Evolutionary conservation across 2,888 invertebrate species (phyloP), one percentile per base, ranked within the genome.

Genomic region (Aleiodes alternator): DNA sequence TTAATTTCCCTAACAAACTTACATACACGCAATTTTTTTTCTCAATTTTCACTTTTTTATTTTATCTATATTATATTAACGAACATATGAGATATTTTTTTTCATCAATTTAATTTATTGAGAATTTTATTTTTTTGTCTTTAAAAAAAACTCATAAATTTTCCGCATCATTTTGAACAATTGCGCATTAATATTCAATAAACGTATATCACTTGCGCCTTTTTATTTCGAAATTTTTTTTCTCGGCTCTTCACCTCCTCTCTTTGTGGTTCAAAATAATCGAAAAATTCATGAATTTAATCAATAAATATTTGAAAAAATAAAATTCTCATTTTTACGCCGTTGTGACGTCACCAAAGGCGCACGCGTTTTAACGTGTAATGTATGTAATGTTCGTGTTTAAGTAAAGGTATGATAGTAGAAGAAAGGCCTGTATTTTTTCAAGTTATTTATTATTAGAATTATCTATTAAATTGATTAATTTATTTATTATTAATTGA

Each of bases 21-120:
- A 34, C 1, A 34, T 34, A 4, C 34, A 34, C 34, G 34, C 34
- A 34, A 34, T 61, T 61, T 7, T 16, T 34, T 14, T 38, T 8
- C 43, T 43, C 61, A 64, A 6, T 43, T n/a, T n/a, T 51, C 34
- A 29, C 50, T 66, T 29, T 50, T 29, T 29, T 16, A 50, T 12
- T 29, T 50, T 29, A 50, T 66, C 29, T 48, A 48, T 66, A 66
- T 66, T 29, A 73, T 74, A 75, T 74, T 57, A 76, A 77, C 68
- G 73, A 76, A 79, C 72, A 75, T 73, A 69, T 70, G 70, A 72
- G 74, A 76, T 76, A 70, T 75, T 51, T 61, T 56, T 56, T 11
- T 43, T 61, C 12, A 43, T 31, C 51, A 51, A 9, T 51, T 51
- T 51, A n/a, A n/a, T 51, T 14, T 23, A 23, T 23, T 3, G n/a